A percentile compares a stretch with the other conserved stretches of the same genome.
Conservation (phyloP, 1,140 invertebrate genomes). For the Nasonia giraulti region DNA sequence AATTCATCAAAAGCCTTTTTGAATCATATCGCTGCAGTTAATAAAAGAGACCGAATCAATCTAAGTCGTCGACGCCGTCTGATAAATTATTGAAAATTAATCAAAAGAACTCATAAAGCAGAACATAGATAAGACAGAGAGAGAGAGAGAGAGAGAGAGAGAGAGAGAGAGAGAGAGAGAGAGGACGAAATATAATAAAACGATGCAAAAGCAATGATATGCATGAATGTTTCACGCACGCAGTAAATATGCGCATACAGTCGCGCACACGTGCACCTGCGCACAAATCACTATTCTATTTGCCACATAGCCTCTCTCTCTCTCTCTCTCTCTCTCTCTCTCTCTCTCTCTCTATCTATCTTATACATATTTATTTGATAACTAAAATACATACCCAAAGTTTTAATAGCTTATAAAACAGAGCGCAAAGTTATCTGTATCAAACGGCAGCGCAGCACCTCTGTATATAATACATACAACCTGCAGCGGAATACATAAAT, state of each 20-base stretch:
- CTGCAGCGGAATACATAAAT: constrained; percentile 28
- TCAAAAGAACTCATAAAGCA: neutral
- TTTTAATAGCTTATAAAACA: constrained; percentile 14
- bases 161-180: too few relatives aligned
- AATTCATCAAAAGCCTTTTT: too few relatives aligned
- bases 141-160: too few relatives aligned
- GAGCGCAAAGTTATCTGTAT: neutral
- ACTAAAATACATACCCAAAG: constrained; percentile 36
- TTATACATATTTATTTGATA: constrained; percentile 40
- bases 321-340: too few relatives aligned
- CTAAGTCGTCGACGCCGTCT: neutral
- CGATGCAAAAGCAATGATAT: neutral
- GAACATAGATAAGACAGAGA: neutral
- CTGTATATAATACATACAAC: too few relatives aligned
- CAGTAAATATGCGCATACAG: neutral
- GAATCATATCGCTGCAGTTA: too few relatives aligned
- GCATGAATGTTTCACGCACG: neutral
- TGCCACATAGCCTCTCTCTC: neutral
- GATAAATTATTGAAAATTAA: neutral
- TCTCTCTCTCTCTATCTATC: neutral
- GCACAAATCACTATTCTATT: constrained; percentile 22
- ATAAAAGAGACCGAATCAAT: neutral
- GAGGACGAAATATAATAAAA: neutral
- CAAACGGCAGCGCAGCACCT: too few relatives aligned
- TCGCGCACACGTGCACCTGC: neutral